Conservation (phyloP, 1,140 invertebrate species). For the Apocrypta bakeri region DNA sequence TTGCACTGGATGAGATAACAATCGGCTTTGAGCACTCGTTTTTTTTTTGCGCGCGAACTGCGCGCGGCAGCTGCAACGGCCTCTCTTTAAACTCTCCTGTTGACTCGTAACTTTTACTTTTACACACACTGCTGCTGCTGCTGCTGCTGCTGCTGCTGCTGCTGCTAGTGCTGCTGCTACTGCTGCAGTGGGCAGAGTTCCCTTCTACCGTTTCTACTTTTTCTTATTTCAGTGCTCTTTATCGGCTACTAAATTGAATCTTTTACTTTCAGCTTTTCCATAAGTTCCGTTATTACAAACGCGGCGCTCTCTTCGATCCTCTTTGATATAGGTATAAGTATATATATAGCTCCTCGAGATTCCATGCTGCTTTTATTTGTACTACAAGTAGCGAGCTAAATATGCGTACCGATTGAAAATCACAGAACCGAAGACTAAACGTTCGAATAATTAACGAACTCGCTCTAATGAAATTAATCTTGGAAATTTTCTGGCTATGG, state of each 20-base stretch:
- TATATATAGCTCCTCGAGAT: too few species aligned
- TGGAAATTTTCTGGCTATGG: too few species aligned
- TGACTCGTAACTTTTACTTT: conserved; percentile 47
- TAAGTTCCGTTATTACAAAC: neutral
- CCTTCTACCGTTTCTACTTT: neutral
- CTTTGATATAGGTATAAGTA: too few species aligned
- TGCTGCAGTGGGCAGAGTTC: neutral
- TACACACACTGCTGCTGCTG: conserved; percentile 7
- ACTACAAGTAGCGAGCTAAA: too few species aligned
- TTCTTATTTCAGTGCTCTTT: conserved; percentile 31
- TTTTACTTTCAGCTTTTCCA: conserved; percentile 33
- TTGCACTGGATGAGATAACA: conserved; percentile 24
- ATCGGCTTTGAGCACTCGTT: conserved; percentile 45
- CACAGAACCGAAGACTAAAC: neutral
- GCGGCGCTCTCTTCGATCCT: neutral
- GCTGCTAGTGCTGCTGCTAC: neutral
- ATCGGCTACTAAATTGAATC: conserved; percentile 39
- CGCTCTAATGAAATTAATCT: too few species aligned
- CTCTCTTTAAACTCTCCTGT: conserved; percentile 38
- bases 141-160: neutral
- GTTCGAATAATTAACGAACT: too few species aligned
- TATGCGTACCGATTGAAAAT: neutral
- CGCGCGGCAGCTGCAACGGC: conserved; percentile 19
- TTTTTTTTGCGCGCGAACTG: conserved; percentile 13
- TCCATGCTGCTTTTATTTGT: too few species aligned